Base-by-base conservation (phyloP, 2,113 vertebrate genomes). In the Mohoua ochrocephala region DNA sequence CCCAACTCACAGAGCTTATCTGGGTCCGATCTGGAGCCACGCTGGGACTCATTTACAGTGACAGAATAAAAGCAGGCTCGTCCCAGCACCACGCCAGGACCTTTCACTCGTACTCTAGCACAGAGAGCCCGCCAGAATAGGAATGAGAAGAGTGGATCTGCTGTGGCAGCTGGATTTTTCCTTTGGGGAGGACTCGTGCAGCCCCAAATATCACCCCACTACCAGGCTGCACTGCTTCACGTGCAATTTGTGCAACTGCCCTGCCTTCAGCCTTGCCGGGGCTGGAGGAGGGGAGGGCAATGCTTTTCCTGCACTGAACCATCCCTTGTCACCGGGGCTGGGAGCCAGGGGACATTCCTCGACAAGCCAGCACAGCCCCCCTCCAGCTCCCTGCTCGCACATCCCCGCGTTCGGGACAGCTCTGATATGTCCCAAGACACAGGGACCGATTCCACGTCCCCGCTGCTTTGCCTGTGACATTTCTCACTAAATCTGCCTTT, bases 401-500 rank as follows among this genome's bases (percentile, higher is more conserved):
- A 76, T 41, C 87, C 79, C 78, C 17, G 54, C 21, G 71, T 24
- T 79, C 45, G 3, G 39, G 28, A 26, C 20, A 26, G 39, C 35
- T n/a, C 45, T 17, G 47, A 19, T 37, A 15, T 44, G 20, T 52
- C 92, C 92, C 91, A 27, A 33, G 60, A 1, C 19, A 44, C 2
- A 2, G 53, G 86, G 41, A 31, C 95, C 28, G 67, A 64, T 68
- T 92, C 92, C 56, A 7, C 44, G 10, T 74, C 93, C 91, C 42
- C 84, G 56, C 73, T 68, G 78, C 88, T 87, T 52, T 79, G 61
- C 59, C 2, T 11, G 60, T 81, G 76, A 63, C 39, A 31, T 93
- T 90, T 84, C 96, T 90, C 95, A 57, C 86, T 73, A 27, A 69
- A 81, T 94, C 87, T 93, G 87, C 61, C 30, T 96, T 90, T 94